Conservation (phyloP, 2,888 invertebrate genomes). For the Apamea anceps region DNA sequence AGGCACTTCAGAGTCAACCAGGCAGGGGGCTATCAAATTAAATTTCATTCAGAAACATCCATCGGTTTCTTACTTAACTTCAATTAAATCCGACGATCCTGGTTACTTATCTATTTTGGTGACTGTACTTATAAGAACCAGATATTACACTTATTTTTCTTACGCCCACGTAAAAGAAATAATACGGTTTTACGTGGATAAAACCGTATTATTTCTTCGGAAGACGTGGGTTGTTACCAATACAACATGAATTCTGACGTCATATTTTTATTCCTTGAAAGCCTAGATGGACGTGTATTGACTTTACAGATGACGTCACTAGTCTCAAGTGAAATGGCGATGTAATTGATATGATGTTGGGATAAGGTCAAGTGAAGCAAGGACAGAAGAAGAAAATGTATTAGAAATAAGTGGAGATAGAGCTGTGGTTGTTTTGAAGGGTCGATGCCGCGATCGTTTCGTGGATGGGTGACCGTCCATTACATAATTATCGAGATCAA, state of each 20-base stretch:
- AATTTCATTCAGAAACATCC: no score
- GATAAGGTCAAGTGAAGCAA: neutral
- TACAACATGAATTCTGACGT: slow-evolving; percentile 30
- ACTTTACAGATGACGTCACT: slow-evolving; percentile 33
- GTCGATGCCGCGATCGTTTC: neutral
- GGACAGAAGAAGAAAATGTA: neutral
- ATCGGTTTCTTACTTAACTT: no score
- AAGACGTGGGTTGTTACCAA: slow-evolving; percentile 26
- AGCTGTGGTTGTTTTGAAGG: neutral
- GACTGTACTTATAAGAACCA: neutral
- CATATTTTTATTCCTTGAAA: slow-evolving; percentile 37
- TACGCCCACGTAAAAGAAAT: slow-evolving; percentile 2
- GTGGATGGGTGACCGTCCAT: neutral
- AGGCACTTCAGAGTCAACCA: no score
- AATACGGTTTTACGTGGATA: no score
- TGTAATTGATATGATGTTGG: neutral
- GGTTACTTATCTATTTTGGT: no score
- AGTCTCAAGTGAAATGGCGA: slow-evolving; percentile 26
- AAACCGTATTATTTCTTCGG: slow-evolving; percentile 11
- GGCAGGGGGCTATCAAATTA: no score
- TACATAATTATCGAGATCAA: neutral
- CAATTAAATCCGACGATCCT: no score
- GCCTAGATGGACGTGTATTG: slow-evolving; percentile 21
- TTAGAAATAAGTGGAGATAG: neutral
- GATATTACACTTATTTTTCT: slow-evolving; percentile 34